Percentiles rank a stretch among this genome's conserved stretches.
Conservation (phyloP, 2,113 vertebrate genomes). For the Megaleporinus macrocephalus region DNA sequence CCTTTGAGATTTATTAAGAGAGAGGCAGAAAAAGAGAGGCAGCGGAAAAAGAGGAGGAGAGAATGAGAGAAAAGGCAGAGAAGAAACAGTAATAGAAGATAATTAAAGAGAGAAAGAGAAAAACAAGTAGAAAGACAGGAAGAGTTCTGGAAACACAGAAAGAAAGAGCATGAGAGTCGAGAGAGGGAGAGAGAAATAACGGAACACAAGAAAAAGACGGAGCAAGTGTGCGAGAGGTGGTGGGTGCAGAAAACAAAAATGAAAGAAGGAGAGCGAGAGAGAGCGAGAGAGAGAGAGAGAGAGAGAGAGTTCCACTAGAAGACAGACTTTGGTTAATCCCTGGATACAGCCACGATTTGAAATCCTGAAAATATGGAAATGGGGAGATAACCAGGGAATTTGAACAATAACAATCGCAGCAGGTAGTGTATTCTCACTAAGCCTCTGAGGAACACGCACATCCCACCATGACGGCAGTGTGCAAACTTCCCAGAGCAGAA, state of each 20-base stretch:
- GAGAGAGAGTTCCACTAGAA: not conserved
- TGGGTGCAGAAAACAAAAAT: not conserved
- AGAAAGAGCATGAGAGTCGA: too few species aligned
- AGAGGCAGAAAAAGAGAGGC: too few species aligned
- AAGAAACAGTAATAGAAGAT: not conserved
- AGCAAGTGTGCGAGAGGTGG: not conserved
- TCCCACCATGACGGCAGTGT: constrained; percentile 14
- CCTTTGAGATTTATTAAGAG: too few species aligned
- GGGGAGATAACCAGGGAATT: constrained; percentile 37
- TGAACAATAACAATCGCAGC: constrained; percentile 46
- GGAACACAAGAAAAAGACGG: not conserved
- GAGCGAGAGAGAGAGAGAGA: constrained; percentile 3
- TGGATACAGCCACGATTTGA: constrained; percentile 30
- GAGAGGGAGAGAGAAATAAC: not conserved
- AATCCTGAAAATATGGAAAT: constrained; percentile 49
- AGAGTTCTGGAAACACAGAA: too few species aligned
- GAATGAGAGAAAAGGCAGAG: too few species aligned
- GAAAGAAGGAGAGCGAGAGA: not conserved
- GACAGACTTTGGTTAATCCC: constrained; percentile 42
- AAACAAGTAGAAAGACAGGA: not conserved
- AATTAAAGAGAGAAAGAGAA: not conserved
- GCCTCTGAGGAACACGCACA: constrained; percentile 3
- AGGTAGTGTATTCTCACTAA: constrained; percentile 19
- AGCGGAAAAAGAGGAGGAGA: not conserved
- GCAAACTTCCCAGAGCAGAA: constrained; percentile 35